A percentile compares a stretch with the other conserved stretches of the same genome.
These are phyloP conservation scores for Indri indri DNA, from an alignment of 2,113 vertebrate genomes.

Conservation along the genomic window DNA sequence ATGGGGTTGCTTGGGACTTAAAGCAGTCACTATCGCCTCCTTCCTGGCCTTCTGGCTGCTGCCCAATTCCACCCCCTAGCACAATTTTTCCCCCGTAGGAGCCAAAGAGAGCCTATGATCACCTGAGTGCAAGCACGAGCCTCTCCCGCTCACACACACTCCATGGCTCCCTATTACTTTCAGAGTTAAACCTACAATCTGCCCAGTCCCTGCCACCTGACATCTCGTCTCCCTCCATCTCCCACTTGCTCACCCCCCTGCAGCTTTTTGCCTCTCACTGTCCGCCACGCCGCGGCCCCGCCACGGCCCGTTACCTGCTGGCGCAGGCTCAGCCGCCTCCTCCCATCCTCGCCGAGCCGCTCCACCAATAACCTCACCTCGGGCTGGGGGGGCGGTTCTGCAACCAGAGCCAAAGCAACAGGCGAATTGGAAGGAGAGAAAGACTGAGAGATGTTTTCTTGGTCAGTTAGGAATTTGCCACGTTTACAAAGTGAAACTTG, in stretches of 20 bases:
- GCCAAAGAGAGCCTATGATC: not conserved
- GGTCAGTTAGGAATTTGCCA: not conserved
- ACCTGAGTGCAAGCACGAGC: not conserved
- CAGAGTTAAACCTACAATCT: not conserved
- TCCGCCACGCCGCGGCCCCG: not conserved
- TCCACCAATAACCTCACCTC: not conserved
- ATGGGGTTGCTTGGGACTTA: not conserved
- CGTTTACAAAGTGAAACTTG: fast-evolving
- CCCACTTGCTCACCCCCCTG: not conserved
- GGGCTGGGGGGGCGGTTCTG: slow-evolving; percentile 52
- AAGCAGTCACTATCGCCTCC: not conserved
- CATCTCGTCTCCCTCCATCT: fast-evolving
- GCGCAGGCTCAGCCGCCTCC: slow-evolving; percentile 65
- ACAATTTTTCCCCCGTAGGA: not conserved
- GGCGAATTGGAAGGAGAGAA: not conserved
- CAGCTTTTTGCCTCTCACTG: not conserved
- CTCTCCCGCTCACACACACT: not conserved
- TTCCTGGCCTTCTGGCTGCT: not conserved
- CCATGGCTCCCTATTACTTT: not conserved
- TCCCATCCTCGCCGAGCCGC: slow-evolving; percentile 40
- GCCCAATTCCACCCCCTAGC: not conserved
- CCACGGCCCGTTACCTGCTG: slow-evolving; percentile 70
- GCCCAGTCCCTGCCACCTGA: not conserved
- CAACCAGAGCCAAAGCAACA: not conserved
- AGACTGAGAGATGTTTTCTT: not conserved